Evolutionary conservation across 1,140 invertebrate genomes (phyloP), one percentile per base, ranked within the genome.

Genomic region (Zaprionus vittiger): DNA sequence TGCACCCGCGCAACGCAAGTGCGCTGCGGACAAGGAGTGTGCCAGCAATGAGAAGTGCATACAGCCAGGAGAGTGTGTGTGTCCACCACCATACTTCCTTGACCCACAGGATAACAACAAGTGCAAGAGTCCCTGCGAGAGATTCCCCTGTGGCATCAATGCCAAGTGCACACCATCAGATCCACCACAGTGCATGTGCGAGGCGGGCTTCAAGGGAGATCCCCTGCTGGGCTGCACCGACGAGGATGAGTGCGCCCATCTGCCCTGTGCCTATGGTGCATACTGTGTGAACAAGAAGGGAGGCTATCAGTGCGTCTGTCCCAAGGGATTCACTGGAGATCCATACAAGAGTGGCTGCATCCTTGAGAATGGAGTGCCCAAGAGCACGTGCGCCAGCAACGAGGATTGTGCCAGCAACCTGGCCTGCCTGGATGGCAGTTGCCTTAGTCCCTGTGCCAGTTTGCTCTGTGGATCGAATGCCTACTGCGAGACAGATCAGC

Each of bases 71-170:
- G 96, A 97, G 93, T 98, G 97, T 90, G 94, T 98, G 3, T 98
- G 97, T 92, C 97, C 96, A 26, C 97, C 97, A 20, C 97, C 97
- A 1, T 98, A 96, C 93, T 98, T 97, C 91, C 95, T 96, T 22
- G 97, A 98, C 92, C 94, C 95, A 15, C 93, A 94, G 28, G 96
- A 97, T 91, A 95, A 95, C 44, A 96, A 97, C 89, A 95, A 96
- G 84, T 98, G 97, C 92, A 98, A 97, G 93, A 98, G 96, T 94
- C 97, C 97, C 5, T 97, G 97, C 89, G 96, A 97, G 91, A 94
- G 97, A 61, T 98, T 96, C 91, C 95, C 96, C 2, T 99, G 98
- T 89, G 97, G 98, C 17, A 95, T 97, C n/a, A 98, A 98, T 93
- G 96, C 97, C 2, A 97, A 97, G 93, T 99, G 98, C 91, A 97